Conservation (phyloP, 2,888 invertebrate species). For the Tipula lateralis region DNA sequence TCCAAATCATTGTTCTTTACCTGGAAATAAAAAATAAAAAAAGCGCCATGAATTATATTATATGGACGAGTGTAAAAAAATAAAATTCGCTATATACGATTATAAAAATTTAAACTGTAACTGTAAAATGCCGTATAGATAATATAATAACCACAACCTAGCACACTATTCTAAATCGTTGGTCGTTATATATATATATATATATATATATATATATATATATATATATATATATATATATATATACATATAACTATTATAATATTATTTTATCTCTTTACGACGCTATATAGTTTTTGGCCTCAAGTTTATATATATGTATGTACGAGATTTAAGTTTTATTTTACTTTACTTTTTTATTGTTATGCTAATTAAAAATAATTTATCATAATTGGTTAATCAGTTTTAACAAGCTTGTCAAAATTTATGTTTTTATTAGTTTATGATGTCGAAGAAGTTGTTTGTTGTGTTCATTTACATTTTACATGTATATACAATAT, state of each 20-base stretch:
- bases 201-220: no score
- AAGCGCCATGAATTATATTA: no score
- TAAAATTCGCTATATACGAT: not conserved
- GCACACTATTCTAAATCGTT: not conserved
- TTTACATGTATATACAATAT: not conserved
- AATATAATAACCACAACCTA: not conserved
- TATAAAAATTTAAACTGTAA: not conserved
- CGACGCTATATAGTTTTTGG: not conserved
- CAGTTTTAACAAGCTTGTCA: not conserved
- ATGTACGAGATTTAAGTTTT: not conserved
- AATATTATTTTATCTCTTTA: not conserved
- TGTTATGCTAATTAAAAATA: constrained; percentile 8
- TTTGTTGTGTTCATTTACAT: not conserved
- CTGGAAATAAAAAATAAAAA: not conserved
- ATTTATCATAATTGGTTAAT: constrained; percentile 2
- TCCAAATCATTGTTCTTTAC: constrained; percentile 19
- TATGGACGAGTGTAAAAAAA: not conserved
- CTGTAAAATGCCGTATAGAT: not conserved
- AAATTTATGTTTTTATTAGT: constrained; percentile 2
- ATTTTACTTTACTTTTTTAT: not conserved
- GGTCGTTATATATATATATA: not conserved
- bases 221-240: no score
- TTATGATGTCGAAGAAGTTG: not conserved
- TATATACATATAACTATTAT: not conserved
- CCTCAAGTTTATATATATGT: not conserved